Percentiles rank a stretch among this genome's conserved stretches.
These are phyloP conservation scores for Globia sparganii DNA, from an alignment of 2,888 invertebrate genomes.

Conservation along the genomic window DNA sequence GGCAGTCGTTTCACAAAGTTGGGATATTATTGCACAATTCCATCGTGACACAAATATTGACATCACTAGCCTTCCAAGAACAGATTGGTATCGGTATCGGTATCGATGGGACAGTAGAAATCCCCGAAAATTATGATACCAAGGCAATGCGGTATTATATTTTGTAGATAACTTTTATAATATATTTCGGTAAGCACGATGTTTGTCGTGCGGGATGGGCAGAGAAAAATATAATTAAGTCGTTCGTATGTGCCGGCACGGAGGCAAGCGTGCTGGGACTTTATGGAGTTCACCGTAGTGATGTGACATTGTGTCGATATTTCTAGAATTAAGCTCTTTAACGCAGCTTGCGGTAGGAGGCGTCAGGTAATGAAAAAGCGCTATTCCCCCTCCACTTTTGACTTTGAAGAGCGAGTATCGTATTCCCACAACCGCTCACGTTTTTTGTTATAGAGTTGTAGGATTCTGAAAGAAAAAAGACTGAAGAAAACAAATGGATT, in stretches of 20 bases:
- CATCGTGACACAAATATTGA: neutral
- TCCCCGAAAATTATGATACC: constrained; percentile 19
- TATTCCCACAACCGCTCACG: too few species aligned
- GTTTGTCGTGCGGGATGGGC: constrained; percentile 50
- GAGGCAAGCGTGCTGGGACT: constrained; percentile 77
- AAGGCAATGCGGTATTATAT: constrained; percentile 36
- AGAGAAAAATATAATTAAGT: constrained; percentile 84
- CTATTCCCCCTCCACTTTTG: too few species aligned
- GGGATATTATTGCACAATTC: neutral
- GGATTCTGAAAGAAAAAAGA: too few species aligned
- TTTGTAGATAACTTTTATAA: constrained; percentile 46
- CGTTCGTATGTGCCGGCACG: constrained; percentile 87
- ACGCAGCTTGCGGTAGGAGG: too few species aligned
- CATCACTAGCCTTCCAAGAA: neutral
- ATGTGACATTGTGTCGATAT: constrained; percentile 55
- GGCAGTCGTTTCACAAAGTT: neutral
- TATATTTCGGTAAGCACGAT: constrained; percentile 51
- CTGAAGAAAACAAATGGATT: neutral
- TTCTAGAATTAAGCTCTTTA: too few species aligned
- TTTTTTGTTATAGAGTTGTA: too few species aligned
- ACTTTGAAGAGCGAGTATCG: too few species aligned
- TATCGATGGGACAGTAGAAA: neutral
- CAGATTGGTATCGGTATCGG: neutral
- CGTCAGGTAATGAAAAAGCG: too few species aligned
- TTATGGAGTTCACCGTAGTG: constrained; percentile 67